phyloP scores from a whole-genome alignment of 2,113 vertebrate species.

The Caretta caretta region DNA sequence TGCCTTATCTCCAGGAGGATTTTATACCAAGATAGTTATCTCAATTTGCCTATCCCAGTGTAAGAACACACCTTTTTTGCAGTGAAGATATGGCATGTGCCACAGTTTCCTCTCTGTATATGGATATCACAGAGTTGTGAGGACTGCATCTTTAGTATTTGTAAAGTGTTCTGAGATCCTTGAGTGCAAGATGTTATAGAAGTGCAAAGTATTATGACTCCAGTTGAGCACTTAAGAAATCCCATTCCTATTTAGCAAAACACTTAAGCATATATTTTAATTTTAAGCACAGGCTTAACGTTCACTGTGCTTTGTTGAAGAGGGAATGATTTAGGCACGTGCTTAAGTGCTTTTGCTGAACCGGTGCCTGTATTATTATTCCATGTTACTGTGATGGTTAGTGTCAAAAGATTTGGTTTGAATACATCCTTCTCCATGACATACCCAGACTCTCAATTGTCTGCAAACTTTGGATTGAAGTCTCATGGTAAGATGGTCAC shows the following conservation, averaged over 20 bases:
- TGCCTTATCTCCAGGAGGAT: neutral
- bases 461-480: neutral
- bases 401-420: neutral
- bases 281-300: neutral
- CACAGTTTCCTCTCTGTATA: neutral
- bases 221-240: neutral
- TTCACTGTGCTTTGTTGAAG: neutral
- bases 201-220: neutral
- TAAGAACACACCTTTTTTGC: neutral
- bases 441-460: neutral
- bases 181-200: neutral
- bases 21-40: neutral
- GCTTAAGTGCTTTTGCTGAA: neutral
- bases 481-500: neutral
- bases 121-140: neutral
- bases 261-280: neutral
- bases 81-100: neutral
- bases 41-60: neutral
- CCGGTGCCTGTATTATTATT: neutral
- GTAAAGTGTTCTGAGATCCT: neutral
- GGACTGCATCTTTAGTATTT: neutral
- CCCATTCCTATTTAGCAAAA: neutral
- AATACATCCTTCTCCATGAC: fast-evolving
- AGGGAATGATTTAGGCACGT: neutral
- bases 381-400: neutral